A percentile compares a stretch with the other conserved stretches of the same genome.
phyloP scores from a whole-genome alignment of 2,113 vertebrate genomes.

The Murina feae region DNA sequence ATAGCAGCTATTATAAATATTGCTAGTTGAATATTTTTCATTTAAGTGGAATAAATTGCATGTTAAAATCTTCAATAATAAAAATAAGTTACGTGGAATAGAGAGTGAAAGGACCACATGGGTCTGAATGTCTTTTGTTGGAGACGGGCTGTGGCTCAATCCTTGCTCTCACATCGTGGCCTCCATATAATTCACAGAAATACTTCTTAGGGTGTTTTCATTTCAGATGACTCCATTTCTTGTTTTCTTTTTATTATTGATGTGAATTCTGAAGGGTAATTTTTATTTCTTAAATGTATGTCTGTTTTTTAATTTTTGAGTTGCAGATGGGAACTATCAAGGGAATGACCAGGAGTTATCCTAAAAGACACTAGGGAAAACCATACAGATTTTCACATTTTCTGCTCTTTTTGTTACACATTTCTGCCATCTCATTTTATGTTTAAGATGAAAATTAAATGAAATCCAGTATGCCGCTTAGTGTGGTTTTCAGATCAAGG shows the following conservation, averaged over 20 bases:
- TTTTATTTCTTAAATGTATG: neutral
- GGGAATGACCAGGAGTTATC: neutral
- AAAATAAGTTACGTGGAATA: neutral
- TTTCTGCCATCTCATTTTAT: constrained; percentile 24
- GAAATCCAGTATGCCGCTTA: neutral
- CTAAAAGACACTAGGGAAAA: neutral
- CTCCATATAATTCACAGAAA: neutral
- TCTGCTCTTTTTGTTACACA: neutral
- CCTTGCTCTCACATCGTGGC: neutral
- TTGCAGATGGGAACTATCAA: neutral
- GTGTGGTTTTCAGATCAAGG: neutral
- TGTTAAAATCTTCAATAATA: neutral
- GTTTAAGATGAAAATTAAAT: constrained; percentile 17
- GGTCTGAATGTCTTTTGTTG: neutral
- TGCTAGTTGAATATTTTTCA: neutral
- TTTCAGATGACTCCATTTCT: neutral
- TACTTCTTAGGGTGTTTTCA: neutral
- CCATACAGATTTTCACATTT: neutral
- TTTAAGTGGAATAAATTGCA: neutral
- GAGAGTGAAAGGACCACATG: neutral
- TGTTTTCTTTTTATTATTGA: constrained; percentile 1
- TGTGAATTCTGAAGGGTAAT: neutral
- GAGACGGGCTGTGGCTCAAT: neutral
- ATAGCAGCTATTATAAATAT: neutral
- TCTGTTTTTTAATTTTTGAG: neutral